Evolutionary conservation across 2,888 invertebrate species (phyloP).

Genomic region (Trissoscelio sp.): DNA sequence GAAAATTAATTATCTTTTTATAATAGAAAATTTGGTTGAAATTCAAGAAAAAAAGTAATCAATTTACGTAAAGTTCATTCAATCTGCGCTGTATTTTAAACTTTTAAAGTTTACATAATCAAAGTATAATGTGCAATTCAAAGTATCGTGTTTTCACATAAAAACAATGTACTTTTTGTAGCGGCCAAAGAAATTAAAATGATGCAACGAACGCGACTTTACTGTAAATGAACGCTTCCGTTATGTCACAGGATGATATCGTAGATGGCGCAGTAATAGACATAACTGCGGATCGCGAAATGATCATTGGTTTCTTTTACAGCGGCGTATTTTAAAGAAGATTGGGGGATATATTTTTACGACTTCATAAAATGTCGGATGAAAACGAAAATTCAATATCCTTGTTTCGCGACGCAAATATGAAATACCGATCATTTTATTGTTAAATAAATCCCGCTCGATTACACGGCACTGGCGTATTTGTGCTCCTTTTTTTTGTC

Average conservation of each 20-base stretch:
- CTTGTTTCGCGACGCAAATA: constrained; percentile 45
- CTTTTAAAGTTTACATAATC: too few species aligned
- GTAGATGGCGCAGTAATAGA: constrained; percentile 26
- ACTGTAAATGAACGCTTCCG: constrained; percentile 28
- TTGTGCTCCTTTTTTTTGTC: neutral
- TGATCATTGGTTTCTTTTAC: constrained; percentile 49
- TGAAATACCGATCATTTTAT: constrained; percentile 38
- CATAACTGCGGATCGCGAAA: constrained; percentile 42
- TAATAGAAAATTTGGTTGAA: too few species aligned
- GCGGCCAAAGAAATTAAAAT: constrained; percentile 1
- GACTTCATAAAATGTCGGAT: constrained; percentile 37
- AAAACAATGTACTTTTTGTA: neutral
- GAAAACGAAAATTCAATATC: constrained; percentile 52
- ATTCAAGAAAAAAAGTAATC: too few species aligned
- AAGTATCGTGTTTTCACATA: neutral
- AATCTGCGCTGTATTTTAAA: too few species aligned
- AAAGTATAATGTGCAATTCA: neutral
- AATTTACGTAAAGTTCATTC: too few species aligned
- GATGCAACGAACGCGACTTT: constrained; percentile 4
- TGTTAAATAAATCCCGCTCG: constrained; percentile 49
- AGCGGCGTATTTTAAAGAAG: constrained; percentile 37
- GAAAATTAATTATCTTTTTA: too few species aligned
- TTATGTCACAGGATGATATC: constrained; percentile 11
- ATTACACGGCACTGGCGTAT: constrained; percentile 26
- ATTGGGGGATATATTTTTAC: constrained; percentile 50